These are phyloP conservation scores for Calycopis cecrops DNA, from an alignment of 1,140 invertebrate species.

Conservation along the genomic window DNA sequence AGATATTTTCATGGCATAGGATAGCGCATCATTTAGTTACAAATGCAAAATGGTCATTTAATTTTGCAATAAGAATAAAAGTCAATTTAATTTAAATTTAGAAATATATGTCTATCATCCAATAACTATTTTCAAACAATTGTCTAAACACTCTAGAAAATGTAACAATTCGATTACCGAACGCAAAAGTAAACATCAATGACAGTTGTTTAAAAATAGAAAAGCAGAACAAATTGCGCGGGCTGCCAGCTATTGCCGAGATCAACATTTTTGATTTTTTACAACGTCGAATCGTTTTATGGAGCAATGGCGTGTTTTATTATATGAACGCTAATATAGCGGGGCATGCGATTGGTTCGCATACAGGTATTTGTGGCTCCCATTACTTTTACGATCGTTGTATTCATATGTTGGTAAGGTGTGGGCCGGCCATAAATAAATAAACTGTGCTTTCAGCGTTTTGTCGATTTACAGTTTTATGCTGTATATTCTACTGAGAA, in stretches of 20 bases:
- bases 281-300: conserved; percentile 37
- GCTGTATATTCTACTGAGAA: conserved; percentile 24
- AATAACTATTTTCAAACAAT: too few species aligned
- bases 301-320: conserved; percentile 36
- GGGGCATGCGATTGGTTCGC: conserved; percentile 26
- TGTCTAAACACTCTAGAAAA: too few species aligned
- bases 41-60: too few species aligned
- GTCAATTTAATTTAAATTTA: too few species aligned
- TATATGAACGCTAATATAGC: conserved; percentile 34
- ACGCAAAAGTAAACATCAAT: conserved; percentile 22
- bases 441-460: conserved; percentile 25
- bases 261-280: conserved; percentile 40
- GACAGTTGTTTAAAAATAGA: conserved; percentile 35
- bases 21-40: too few species aligned
- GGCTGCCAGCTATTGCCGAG: conserved; percentile 34
- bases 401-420: conserved; percentile 23
- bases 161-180: conserved; percentile 5
- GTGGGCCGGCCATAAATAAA: conserved; percentile 26
- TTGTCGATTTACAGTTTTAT: conserved; percentile 18
- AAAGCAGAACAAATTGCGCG: conserved; percentile 31
- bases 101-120: too few species aligned
- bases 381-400: conserved; percentile 29
- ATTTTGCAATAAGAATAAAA: too few species aligned
- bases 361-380: conserved; percentile 28
- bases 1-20: too few species aligned